A percentile compares a stretch with the other conserved stretches of the same genome.
These are phyloP conservation scores for Eilema griseolum DNA, from an alignment of 2,888 invertebrate genomes.

Conservation along the genomic window DNA sequence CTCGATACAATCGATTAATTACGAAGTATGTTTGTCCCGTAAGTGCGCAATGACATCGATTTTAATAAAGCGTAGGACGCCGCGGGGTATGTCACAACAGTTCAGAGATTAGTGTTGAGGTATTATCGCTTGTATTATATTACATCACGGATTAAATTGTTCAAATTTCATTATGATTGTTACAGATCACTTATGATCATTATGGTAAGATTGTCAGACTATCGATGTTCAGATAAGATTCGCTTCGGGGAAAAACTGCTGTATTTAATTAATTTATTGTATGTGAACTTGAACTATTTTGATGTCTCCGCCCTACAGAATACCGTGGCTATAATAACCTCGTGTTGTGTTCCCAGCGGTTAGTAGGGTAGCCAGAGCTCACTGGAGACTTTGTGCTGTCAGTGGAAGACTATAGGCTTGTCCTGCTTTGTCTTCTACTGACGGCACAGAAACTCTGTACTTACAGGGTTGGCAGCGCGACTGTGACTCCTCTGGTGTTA, in stretches of 20 bases:
- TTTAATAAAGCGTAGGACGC: conserved; percentile 49
- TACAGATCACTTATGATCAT: conserved; percentile 13
- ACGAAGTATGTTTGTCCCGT: conserved; percentile 72
- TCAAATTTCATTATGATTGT: conserved; percentile 24
- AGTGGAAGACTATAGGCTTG: too few relatives aligned
- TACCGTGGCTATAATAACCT: too few relatives aligned
- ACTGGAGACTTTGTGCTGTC: too few relatives aligned
- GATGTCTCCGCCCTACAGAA: too few relatives aligned
- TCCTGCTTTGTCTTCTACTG: too few relatives aligned
- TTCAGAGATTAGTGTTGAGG: conserved; percentile 41
- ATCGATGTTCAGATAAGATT: background rate
- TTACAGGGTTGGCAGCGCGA: too few relatives aligned
- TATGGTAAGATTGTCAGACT: background rate
- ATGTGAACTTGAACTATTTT: background rate
- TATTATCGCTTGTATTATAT: conserved; percentile 35
- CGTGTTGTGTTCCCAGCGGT: too few relatives aligned
- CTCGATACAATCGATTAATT: conserved; percentile 80
- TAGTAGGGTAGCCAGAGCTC: too few relatives aligned
- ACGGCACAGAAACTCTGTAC: too few relatives aligned
- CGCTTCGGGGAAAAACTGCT: background rate
- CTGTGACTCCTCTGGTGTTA: too few relatives aligned
- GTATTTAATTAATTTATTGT: too few relatives aligned
- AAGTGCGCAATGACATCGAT: conserved; percentile 77
- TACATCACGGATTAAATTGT: conserved; percentile 38
- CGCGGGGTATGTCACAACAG: conserved; percentile 41